Evolutionary conservation across 2,888 invertebrate genomes (phyloP).

Genomic region (Protonemura montana): DNA sequence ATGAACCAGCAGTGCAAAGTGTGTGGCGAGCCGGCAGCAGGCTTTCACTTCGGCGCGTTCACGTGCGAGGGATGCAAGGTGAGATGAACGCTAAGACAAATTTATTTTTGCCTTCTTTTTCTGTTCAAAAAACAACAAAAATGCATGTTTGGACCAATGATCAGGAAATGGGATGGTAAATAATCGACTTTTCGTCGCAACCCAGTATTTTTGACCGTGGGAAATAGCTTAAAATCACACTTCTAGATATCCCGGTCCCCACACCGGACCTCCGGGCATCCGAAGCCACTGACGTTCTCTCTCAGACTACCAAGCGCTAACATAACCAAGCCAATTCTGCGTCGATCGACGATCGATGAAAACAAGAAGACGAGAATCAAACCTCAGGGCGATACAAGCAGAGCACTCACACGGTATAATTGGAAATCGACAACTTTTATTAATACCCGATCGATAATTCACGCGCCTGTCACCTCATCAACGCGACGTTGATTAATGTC

Average conservation of each 20-base stretch:
- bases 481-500: neutral
- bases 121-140: no score
- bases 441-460: neutral
- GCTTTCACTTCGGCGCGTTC: conserved; percentile 94
- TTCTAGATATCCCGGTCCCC: no score
- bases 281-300: no score
- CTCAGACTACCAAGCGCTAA: no score
- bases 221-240: no score
- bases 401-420: neutral
- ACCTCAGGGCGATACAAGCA: neutral
- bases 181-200: no score
- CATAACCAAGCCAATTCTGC: no score
- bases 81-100: neutral
- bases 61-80: conserved; percentile 97
- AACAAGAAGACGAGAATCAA: neutral
- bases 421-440: neutral
- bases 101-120: no score
- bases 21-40: conserved; percentile 93
- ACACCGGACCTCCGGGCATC: no score
- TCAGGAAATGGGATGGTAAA: no score
- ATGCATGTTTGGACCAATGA: no score
- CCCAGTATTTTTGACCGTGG: no score
- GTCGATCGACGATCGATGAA: neutral
- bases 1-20: conserved; percentile 98
- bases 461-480: neutral